phyloP scores from a whole-genome alignment of 2,797 vertebrate species.

The Diplodus sargus region DNA sequence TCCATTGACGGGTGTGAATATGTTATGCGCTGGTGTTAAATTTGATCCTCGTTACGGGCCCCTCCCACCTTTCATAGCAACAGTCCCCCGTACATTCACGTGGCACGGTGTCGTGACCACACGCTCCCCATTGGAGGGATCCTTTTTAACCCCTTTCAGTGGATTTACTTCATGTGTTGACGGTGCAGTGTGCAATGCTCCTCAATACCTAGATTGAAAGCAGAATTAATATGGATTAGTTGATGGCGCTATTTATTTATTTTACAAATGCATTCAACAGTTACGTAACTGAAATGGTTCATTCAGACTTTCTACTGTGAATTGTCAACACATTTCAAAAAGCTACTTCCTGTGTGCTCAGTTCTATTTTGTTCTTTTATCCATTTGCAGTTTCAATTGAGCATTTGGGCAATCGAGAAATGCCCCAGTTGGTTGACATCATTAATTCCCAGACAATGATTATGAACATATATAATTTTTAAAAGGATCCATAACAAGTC shows the following conservation, averaged over 20 bases:
- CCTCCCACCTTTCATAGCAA: slow-evolving; percentile 52
- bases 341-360: no score
- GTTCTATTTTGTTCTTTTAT: neutral
- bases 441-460: neutral
- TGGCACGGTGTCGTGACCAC: slow-evolving; percentile 69
- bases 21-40: neutral
- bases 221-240: no score
- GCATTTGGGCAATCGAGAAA: neutral
- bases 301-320: neutral
- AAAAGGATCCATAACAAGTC: neutral
- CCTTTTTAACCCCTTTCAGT: neutral
- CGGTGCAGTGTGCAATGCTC: neutral
- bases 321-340: neutral
- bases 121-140: neutral
- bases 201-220: neutral
- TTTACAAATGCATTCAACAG: neutral
- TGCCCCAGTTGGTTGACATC: neutral
- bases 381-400: neutral
- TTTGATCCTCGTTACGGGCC: slow-evolving; percentile 4
- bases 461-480: no score
- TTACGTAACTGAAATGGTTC: neutral
- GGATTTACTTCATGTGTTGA: neutral
- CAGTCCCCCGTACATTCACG: slow-evolving; percentile 57
- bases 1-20: accelerated
- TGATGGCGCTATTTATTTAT: neutral